Evolutionary conservation across 2,797 vertebrate genomes (phyloP).

Genomic region (Brachymystax lenok): DNA sequence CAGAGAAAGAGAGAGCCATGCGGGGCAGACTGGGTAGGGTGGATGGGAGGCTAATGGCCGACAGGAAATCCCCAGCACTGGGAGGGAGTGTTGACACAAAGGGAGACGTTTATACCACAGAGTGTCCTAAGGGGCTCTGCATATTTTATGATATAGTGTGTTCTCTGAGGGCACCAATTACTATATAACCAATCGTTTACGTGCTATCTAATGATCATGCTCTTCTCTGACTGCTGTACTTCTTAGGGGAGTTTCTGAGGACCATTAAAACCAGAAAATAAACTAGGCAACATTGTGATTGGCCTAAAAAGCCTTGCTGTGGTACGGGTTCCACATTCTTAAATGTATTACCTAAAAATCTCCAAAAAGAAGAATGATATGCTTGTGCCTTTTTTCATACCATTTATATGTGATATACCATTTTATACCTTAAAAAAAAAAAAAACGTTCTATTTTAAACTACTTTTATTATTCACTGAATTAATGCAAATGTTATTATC

Average conservation of each 20-base stretch:
- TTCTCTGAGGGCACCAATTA: neutral
- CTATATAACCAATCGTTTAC: neutral
- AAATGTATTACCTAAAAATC: neutral
- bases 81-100: conserved; percentile 18
- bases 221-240: neutral
- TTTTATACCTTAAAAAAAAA: neutral
- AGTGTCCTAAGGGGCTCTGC: conserved; percentile 6
- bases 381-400: neutral
- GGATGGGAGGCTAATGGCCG: neutral
- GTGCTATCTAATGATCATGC: neutral
- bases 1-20: neutral
- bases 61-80: conserved; percentile 24
- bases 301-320: neutral
- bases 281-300: neutral
- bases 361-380: neutral
- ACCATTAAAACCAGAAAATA: neutral
- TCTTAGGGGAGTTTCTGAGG: neutral
- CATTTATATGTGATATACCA: no score
- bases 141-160: conserved; percentile 9
- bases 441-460: neutral
- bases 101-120: conserved; percentile 18
- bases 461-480: neutral
- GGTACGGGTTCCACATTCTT: neutral
- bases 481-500: neutral
- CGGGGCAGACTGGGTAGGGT: neutral